Conservation (phyloP, 2,113 vertebrate species). For the Stercorarius parasiticus region DNA sequence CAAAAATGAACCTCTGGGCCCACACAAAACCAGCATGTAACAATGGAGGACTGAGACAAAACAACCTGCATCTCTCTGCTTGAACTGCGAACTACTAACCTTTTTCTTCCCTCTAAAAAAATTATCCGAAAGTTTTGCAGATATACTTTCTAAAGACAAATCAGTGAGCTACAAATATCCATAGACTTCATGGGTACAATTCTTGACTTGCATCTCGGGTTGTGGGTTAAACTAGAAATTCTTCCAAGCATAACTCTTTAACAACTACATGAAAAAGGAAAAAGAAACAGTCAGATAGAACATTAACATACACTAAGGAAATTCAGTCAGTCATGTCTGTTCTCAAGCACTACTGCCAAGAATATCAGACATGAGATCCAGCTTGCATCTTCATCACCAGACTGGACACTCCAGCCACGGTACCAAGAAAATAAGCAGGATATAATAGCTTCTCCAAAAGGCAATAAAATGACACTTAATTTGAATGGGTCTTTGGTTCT, state of each 20-base stretch:
- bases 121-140: background rate
- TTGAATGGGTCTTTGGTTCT: background rate
- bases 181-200: background rate
- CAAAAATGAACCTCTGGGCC: background rate
- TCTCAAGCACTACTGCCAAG: background rate
- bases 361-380: background rate
- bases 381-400: background rate
- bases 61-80: background rate
- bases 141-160: background rate
- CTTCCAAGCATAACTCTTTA: background rate
- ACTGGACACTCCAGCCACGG: background rate
- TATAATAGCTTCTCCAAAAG: background rate
- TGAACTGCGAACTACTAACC: background rate
- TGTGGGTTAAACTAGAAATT: background rate
- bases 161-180: background rate
- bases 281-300: background rate
- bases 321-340: background rate
- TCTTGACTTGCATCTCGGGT: background rate
- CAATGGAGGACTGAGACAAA: background rate
- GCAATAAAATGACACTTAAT: background rate
- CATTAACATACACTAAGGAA: background rate
- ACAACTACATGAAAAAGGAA: background rate
- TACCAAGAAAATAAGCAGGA: background rate
- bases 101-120: background rate
- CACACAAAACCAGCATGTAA: background rate